Evolutionary conservation across 1,140 invertebrate species (phyloP), one percentile per base, ranked within the genome.

Genomic region (Phortica variegata): DNA sequence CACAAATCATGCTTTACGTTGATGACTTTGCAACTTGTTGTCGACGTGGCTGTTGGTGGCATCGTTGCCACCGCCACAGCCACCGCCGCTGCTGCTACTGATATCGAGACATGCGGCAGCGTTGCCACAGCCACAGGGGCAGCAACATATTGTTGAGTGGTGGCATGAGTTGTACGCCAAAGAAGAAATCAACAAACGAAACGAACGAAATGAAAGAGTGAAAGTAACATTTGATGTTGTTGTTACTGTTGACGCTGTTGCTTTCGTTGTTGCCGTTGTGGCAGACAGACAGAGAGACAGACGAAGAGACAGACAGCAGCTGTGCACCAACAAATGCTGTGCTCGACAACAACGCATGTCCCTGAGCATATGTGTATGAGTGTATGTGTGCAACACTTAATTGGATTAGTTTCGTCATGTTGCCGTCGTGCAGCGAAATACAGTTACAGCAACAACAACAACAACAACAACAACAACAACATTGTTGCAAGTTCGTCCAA

Each of bases 1-100:
- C 36, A 39, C 36, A 47, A 47, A 47, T 47, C 45, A 47, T 47
- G 45, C 37, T 40, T 39, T 21, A 32, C 45, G 37, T 39, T 40
- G 45, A 47, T 47, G 45, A 29, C 45, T 47, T 47, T 47, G 17
- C 20, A 39, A 47, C 29, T 47, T 47, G 37, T 33, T 18, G 26
- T 40, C 18, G 33, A 20, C 33, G 6, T n/a, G n/a, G n/a, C n/a
- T n/a, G n/a, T n/a, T 36, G 31, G 9, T 26, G 43, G 5, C 43
- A 33, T 13, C 31, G 16, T 32, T 20, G 16, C n/a, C n/a, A n/a
- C n/a, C n/a, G n/a, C n/a, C n/a, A n/a, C n/a, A n/a, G n/a, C n/a
- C n/a, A n/a, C n/a, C n/a, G 16, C 18, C 18, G 12, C 33, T 36
- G 4, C 33, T 36, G 12, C 33, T 36, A 6, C 33, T 36, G 12